These are phyloP conservation scores for Pao palembangensis DNA, from an alignment of 2,113 vertebrate species.

Conservation along the genomic window DNA sequence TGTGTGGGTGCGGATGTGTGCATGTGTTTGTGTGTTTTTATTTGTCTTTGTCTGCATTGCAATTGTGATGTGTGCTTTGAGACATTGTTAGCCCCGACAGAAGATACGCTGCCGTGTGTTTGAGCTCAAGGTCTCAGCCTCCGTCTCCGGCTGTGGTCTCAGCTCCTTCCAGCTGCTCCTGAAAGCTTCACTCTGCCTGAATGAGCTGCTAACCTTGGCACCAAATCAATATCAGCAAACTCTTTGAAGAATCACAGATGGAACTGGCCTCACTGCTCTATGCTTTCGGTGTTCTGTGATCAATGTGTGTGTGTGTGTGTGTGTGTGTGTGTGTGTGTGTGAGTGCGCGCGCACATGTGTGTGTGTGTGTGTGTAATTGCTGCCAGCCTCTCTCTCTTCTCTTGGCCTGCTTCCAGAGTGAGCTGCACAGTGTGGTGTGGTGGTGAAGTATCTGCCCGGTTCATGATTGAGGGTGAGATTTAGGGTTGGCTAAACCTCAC, in stretches of 20 bases:
- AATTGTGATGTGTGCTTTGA: slow-evolving; percentile 63
- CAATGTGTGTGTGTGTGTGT: slow-evolving; percentile 25
- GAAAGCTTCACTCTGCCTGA: slow-evolving; percentile 79
- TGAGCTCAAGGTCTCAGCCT: slow-evolving; percentile 80
- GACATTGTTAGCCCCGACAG: slow-evolving; percentile 70
- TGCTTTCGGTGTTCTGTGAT: slow-evolving; percentile 56
- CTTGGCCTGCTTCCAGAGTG: slow-evolving; percentile 61
- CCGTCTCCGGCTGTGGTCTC: slow-evolving; percentile 73
- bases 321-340: slow-evolving; percentile 38
- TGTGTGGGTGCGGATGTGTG: not conserved
- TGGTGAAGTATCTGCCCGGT: slow-evolving; percentile 55
- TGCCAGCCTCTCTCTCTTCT: slow-evolving; percentile 59
- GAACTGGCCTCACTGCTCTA: slow-evolving; percentile 77
- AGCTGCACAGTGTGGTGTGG: slow-evolving; percentile 44
- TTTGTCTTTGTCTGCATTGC: slow-evolving; percentile 63
- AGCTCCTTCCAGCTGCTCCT: slow-evolving; percentile 78
- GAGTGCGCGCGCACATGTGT: slow-evolving; percentile 30
- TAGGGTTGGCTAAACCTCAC: slow-evolving; percentile 27
- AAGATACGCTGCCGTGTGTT: slow-evolving; percentile 65
- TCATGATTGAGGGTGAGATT: slow-evolving; percentile 53
- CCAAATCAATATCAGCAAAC: slow-evolving; percentile 83
- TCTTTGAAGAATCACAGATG: slow-evolving; percentile 85
- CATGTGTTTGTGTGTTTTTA: slow-evolving; percentile 50
- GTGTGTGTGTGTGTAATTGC: slow-evolving; percentile 61
- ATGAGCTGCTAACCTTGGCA: slow-evolving; percentile 81